phyloP scores from a whole-genome alignment of 1,140 invertebrate genomes.

The Megathymus violae region DNA sequence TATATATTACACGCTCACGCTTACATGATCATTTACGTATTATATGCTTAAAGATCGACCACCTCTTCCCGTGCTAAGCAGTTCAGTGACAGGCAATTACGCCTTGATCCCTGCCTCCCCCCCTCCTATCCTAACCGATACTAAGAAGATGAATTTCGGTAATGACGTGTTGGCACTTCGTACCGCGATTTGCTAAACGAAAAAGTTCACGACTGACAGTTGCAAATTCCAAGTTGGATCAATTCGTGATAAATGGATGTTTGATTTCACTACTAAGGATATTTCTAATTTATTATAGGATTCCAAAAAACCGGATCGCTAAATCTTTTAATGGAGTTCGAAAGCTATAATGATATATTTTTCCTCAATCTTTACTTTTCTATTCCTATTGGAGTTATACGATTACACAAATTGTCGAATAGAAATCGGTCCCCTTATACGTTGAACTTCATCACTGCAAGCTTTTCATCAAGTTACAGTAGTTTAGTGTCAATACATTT shows the following conservation, averaged over 20 bases:
- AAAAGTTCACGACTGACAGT: conserved; percentile 64
- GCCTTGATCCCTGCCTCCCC: conserved; percentile 27
- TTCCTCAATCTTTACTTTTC: conserved; percentile 18
- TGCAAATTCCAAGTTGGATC: conserved; percentile 53
- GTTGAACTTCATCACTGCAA: too few species aligned
- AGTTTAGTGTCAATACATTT: too few species aligned
- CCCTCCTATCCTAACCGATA: conserved; percentile 18
- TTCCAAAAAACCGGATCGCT: conserved; percentile 7
- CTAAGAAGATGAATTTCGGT: conserved; percentile 48
- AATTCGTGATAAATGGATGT: conserved; percentile 58
- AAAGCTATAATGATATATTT: conserved; percentile 22
- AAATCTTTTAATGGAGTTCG: conserved; percentile 28
- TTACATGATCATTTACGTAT: too few species aligned
- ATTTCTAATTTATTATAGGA: conserved; percentile 28
- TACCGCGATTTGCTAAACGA: conserved; percentile 56
- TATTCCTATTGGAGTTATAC: too few species aligned
- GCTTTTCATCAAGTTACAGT: too few species aligned
- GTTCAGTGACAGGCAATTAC: conserved; percentile 56
- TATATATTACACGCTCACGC: too few species aligned
- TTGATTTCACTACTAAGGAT: conserved; percentile 24
- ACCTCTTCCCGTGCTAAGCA: conserved; percentile 39
- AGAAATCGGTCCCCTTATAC: too few species aligned
- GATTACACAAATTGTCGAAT: too few species aligned
- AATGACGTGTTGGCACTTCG: conserved; percentile 46
- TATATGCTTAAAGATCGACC: neutral